Percentiles rank a stretch among this genome's conserved stretches.
Conservation (phyloP, 2,888 invertebrate species). For the Nomada fabriciana region DNA sequence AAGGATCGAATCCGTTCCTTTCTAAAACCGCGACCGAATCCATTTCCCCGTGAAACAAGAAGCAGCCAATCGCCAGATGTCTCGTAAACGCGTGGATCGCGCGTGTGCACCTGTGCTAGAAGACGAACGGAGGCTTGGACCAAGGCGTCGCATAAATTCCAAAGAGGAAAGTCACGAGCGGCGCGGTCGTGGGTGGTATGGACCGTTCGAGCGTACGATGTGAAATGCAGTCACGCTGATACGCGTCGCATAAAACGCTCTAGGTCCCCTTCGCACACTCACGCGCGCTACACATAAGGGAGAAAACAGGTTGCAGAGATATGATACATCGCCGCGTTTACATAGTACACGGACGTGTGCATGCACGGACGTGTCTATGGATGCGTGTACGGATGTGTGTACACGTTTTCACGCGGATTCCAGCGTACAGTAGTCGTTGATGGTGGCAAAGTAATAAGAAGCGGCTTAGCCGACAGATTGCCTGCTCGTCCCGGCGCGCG, state of each 20-base stretch:
- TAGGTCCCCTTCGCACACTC: slow-evolving; percentile 33
- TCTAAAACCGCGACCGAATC: background rate
- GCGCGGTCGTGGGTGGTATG: slow-evolving; percentile 50
- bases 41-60: background rate
- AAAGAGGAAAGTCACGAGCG: slow-evolving; percentile 34
- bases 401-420: slow-evolving; percentile 75
- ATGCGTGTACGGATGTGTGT: background rate
- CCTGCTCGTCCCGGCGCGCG: slow-evolving; percentile 68
- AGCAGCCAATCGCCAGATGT: background rate
- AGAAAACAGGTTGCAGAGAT: slow-evolving; percentile 17
- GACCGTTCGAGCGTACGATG: slow-evolving; percentile 41
- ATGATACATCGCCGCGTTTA: background rate
- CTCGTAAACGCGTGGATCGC: slow-evolving; percentile 31
- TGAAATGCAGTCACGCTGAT: slow-evolving; percentile 46
- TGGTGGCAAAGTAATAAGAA: slow-evolving; percentile 79
- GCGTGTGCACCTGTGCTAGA: slow-evolving; percentile 41
- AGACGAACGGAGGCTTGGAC: background rate
- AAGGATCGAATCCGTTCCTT: slow-evolving; percentile 2
- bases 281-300: too few species aligned
- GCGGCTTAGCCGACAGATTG: slow-evolving; percentile 81
- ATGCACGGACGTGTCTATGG: too few species aligned
- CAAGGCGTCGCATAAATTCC: slow-evolving; percentile 18
- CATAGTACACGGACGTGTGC: background rate
- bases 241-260: slow-evolving; percentile 45
- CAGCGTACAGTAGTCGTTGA: slow-evolving; percentile 61